A percentile compares a stretch with the other conserved stretches of the same genome.
Evolutionary conservation across 2,113 vertebrate genomes (phyloP).

Genomic region (Salvelinus fontinalis): DNA sequence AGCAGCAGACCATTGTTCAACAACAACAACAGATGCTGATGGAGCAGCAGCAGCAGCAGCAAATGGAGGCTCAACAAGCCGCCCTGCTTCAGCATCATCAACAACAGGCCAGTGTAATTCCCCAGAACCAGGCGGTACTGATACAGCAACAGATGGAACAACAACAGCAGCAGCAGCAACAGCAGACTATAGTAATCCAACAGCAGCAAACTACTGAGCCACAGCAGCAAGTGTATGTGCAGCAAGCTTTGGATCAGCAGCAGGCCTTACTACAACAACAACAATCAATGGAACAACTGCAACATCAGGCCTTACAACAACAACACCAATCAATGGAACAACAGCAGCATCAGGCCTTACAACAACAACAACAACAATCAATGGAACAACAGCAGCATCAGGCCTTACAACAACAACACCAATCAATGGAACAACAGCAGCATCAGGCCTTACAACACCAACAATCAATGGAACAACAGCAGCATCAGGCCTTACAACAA

Average conservation of each 20-base stretch:
- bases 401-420: slow-evolving; percentile 39
- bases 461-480: slow-evolving; percentile 29
- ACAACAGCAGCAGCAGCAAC: slow-evolving; percentile 48
- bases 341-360: slow-evolving; percentile 49
- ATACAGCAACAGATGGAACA: slow-evolving; percentile 50
- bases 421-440: slow-evolving; percentile 28
- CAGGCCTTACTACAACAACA: slow-evolving; percentile 37
- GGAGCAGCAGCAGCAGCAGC: slow-evolving; percentile 68
- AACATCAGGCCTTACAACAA: slow-evolving; percentile 31
- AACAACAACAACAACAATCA: slow-evolving; percentile 48
- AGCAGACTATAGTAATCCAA: slow-evolving; percentile 53
- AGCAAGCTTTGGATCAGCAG: slow-evolving; percentile 38
- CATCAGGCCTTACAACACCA: slow-evolving; percentile 31
- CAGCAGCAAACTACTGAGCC: slow-evolving; percentile 51
- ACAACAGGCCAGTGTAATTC: slow-evolving; percentile 50
- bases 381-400: slow-evolving; percentile 38
- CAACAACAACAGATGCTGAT: slow-evolving; percentile 61
- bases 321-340: slow-evolving; percentile 13
- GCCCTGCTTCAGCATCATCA: slow-evolving; percentile 62
- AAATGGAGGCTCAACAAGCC: slow-evolving; percentile 67
- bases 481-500: slow-evolving; percentile 45
- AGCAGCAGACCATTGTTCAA: slow-evolving; percentile 67
- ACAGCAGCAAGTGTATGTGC: slow-evolving; percentile 57
- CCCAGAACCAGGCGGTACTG: slow-evolving; percentile 18
- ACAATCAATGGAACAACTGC: slow-evolving; percentile 28